phyloP scores from a whole-genome alignment of 1,140 invertebrate genomes.

The Rhopalosiphum padi region DNA sequence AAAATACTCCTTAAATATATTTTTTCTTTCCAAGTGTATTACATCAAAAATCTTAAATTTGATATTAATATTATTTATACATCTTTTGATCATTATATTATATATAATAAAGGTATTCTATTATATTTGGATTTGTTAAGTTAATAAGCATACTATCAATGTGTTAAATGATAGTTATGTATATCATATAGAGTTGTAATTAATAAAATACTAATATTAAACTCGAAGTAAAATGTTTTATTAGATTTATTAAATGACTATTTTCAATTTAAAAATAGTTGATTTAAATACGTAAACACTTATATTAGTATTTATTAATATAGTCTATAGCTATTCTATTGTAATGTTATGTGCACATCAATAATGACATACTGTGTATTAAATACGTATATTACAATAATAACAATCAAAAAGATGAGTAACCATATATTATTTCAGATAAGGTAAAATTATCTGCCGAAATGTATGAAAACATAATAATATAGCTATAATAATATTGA shows the following conservation, averaged over 20 bases:
- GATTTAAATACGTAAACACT: neutral
- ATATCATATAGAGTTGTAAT: too few relatives aligned
- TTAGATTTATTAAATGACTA: too few relatives aligned
- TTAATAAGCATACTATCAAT: neutral
- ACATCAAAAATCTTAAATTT: neutral
- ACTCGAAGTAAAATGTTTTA: too few relatives aligned
- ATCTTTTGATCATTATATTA: neutral
- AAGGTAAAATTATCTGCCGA: neutral
- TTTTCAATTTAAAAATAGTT: too few relatives aligned
- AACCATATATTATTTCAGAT: neutral
- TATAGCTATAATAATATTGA: neutral
- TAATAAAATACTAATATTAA: too few relatives aligned
- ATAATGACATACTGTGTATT: neutral
- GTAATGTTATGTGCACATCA: neutral
- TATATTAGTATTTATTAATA: neutral
- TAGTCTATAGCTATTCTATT: neutral
- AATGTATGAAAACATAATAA: neutral
- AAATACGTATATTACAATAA: neutral
- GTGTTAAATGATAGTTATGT: too few relatives aligned
- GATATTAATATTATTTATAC: too few relatives aligned
- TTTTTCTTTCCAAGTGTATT: neutral
- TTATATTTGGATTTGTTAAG: neutral
- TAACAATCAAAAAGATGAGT: constrained; percentile 18
- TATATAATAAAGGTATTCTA: neutral
- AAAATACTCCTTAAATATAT: neutral